Evolutionary conservation across 2,888 invertebrate species (phyloP), one percentile per base, ranked within the genome.

Genomic region (Tillus elongatus): DNA sequence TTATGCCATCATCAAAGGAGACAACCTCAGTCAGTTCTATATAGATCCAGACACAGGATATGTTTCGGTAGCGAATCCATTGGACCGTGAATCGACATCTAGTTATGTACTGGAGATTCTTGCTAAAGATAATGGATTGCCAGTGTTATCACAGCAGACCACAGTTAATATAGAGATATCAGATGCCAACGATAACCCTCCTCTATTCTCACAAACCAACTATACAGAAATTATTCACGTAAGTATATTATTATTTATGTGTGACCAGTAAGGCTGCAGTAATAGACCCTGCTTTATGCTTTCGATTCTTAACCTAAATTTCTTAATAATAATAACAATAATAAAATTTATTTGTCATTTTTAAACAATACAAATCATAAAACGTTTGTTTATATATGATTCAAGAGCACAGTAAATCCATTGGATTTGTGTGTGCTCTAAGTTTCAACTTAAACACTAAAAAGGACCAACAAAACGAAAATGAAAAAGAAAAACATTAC

Each of bases 131-230:
- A 77, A 77, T 51, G 93, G 92, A 2, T 54, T 74, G 35, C 90
- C 91, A 1, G 74, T 77, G 36, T 70, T 86, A 13, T 83, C 85
- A 32, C 74, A 77, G 42, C 76, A 77, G 50, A 81, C 82, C 8
- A 71, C 78, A 49, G 75, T 92, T 3, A 79, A 79, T 54, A 73
- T 96, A 33, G 84, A 86, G 55, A 75, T 95, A 39, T 69, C 82
- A 2, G 95, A 96, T 64, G 82, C 86, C 0, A 96, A 96, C 64
- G 95, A 96, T 62, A 93, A 92, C 64, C 78, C 90, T 13, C 95
- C 95, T 3, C 50, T 80, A 15, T 91, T 92, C 64, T 76, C 81
- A 1, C 77, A 79, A 51, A 63, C 69, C 4, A 87, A 90, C 60
- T 90, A 91, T 59, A 78, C 83, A 11, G 77, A 83, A 1, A 75